Evolutionary conservation across 1,140 invertebrate species (phyloP).

Genomic region (Leptinotarsa texana): DNA sequence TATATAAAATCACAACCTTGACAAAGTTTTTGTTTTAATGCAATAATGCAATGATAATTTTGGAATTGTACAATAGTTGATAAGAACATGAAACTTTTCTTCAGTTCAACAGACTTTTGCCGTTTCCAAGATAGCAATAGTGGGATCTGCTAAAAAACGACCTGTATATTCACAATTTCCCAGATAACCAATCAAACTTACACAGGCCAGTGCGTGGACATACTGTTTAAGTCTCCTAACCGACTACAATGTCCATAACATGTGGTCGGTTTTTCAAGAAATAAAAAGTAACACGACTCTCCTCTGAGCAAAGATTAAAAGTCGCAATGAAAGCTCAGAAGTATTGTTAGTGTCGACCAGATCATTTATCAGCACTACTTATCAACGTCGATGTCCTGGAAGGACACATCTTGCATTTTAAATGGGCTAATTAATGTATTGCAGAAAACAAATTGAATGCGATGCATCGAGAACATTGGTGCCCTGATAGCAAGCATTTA

Average conservation of each 20-base stretch:
- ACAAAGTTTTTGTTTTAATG: too few relatives aligned
- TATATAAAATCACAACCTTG: too few relatives aligned
- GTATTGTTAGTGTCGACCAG: constrained; percentile 21
- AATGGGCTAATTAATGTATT: constrained; percentile 24
- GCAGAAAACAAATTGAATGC: constrained; percentile 26
- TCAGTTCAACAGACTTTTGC: too few relatives aligned
- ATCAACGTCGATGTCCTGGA: constrained; percentile 27
- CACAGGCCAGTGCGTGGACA: constrained; percentile 4
- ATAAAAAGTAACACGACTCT: constrained; percentile 14
- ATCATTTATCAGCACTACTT: constrained; percentile 21
- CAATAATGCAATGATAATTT: too few relatives aligned
- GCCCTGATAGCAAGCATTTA: constrained; percentile 16
- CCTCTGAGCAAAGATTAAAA: constrained; percentile 8
- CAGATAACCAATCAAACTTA: neutral
- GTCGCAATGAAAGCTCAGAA: constrained; percentile 18
- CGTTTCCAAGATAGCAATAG: too few relatives aligned
- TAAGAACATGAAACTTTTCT: too few relatives aligned
- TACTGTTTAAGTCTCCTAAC: neutral
- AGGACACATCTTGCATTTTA: constrained; percentile 25
- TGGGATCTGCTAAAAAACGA: neutral
- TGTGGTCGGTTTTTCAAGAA: constrained; percentile 1
- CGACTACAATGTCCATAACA: neutral
- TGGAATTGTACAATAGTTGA: too few relatives aligned
- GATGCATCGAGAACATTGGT: constrained; percentile 21
- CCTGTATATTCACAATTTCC: constrained; percentile 11